Evolutionary conservation across 1,140 invertebrate genomes (phyloP).

Genomic region (Metaphire vulgaris): DNA sequence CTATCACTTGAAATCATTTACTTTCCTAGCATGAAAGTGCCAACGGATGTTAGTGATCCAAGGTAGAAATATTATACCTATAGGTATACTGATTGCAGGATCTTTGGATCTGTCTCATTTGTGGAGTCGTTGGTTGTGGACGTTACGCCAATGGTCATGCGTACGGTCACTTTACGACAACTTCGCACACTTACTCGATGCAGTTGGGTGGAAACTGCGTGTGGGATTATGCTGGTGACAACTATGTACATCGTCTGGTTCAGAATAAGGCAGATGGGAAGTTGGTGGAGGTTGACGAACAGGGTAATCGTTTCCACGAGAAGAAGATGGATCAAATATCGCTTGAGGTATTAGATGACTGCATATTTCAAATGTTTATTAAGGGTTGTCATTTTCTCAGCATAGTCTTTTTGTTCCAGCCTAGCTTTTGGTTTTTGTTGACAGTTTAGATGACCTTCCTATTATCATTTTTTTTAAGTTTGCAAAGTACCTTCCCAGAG

Average conservation of each 20-base stretch:
- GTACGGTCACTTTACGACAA: slow-evolving; percentile 80
- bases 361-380: too few species aligned
- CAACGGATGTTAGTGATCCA: too few species aligned
- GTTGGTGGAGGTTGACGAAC: slow-evolving; percentile 64
- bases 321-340: slow-evolving; percentile 37
- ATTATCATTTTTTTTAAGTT: too few species aligned
- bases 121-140: slow-evolving; percentile 95
- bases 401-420: too few species aligned
- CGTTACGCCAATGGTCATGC: slow-evolving; percentile 69
- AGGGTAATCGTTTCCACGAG: slow-evolving; percentile 25
- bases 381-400: too few species aligned
- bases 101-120: slow-evolving; percentile 97
- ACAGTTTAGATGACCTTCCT: too few species aligned
- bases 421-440: too few species aligned
- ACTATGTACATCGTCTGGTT: slow-evolving; percentile 91
- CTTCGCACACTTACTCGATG: slow-evolving; percentile 93
- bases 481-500: too few species aligned
- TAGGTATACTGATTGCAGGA: slow-evolving; percentile 61
- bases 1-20: too few species aligned
- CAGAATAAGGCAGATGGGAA: slow-evolving; percentile 98
- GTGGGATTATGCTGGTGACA: slow-evolving; percentile 97
- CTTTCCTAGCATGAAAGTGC: too few species aligned
- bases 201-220: slow-evolving; percentile 88
- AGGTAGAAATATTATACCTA: too few species aligned
- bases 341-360: slow-evolving; percentile 31